phyloP scores from a whole-genome alignment of 2,888 invertebrate species.

The Adineta ricciae region DNA sequence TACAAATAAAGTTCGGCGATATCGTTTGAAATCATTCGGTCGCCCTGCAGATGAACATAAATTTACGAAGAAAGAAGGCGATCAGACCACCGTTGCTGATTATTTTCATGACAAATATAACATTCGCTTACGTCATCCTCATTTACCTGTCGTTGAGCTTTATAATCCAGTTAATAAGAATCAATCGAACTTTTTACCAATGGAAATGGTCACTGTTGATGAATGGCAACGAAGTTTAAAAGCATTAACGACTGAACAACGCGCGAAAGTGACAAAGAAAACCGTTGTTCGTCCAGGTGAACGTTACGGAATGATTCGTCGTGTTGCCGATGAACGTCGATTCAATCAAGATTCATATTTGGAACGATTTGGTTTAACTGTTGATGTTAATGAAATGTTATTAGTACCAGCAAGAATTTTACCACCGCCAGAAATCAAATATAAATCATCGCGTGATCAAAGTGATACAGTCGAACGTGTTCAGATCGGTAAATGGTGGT shows the following conservation, averaged over 20 bases:
- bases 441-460: background rate
- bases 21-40: background rate
- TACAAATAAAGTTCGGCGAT: background rate
- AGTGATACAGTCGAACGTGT: background rate
- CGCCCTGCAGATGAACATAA: background rate
- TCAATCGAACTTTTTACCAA: background rate
- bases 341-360: background rate
- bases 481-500: background rate
- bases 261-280: background rate
- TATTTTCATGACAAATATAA: background rate
- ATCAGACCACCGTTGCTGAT: background rate
- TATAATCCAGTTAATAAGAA: background rate
- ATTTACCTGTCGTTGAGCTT: conserved; percentile 4
- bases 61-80: background rate
- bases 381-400: background rate
- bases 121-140: background rate
- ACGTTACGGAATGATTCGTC: background rate
- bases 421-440: background rate
- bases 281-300: background rate
- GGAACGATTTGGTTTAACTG: background rate
- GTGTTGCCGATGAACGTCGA: background rate
- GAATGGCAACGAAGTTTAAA: conserved; percentile 13
- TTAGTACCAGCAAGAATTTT: background rate
- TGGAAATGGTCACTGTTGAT: conserved; percentile 10
- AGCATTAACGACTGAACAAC: conserved; percentile 17